Evolutionary conservation across 2,113 vertebrate genomes (phyloP).

Genomic region (Paedocypris sp.): DNA sequence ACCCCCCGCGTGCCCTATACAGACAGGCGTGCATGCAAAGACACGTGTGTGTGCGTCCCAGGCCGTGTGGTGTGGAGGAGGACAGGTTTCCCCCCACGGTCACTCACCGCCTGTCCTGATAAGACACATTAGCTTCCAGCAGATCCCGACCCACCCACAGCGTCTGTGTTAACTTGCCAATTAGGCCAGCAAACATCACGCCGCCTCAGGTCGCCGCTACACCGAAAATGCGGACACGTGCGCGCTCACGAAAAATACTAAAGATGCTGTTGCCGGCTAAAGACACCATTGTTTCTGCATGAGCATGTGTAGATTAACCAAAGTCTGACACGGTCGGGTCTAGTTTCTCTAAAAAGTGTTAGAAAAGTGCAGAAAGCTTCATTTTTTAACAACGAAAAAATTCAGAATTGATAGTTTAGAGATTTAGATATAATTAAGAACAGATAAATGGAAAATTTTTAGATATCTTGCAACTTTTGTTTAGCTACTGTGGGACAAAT

Average conservation of each 20-base stretch:
- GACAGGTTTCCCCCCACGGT: conserved; percentile 3
- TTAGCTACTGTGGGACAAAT: no score
- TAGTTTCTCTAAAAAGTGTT: no score
- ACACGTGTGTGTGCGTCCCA: not conserved
- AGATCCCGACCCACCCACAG: conserved; percentile 40
- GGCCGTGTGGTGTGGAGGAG: conserved; percentile 4
- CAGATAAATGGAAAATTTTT: no score
- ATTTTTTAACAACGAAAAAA: no score
- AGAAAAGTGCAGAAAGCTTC: no score
- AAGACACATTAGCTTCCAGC: conserved; percentile 13
- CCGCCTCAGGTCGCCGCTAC: conserved; percentile 19
- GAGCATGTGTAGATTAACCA: no score
- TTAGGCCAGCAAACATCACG: conserved; percentile 43
- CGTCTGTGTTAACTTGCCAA: conserved; percentile 49
- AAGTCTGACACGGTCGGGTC: no score
- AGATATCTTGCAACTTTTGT: no score
- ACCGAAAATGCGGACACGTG: conserved; percentile 3
- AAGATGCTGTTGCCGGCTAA: no score
- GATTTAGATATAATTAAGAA: no score
- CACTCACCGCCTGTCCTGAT: conserved; percentile 23
- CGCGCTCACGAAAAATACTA: conserved; percentile 10
- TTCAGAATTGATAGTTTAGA: no score
- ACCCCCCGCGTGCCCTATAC: not conserved
- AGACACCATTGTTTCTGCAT: no score
- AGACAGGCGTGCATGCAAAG: not conserved